Evolutionary conservation across 1,140 invertebrate species (phyloP), one percentile per base, ranked within the genome.

Genomic region (Nephotettix cincticeps): DNA sequence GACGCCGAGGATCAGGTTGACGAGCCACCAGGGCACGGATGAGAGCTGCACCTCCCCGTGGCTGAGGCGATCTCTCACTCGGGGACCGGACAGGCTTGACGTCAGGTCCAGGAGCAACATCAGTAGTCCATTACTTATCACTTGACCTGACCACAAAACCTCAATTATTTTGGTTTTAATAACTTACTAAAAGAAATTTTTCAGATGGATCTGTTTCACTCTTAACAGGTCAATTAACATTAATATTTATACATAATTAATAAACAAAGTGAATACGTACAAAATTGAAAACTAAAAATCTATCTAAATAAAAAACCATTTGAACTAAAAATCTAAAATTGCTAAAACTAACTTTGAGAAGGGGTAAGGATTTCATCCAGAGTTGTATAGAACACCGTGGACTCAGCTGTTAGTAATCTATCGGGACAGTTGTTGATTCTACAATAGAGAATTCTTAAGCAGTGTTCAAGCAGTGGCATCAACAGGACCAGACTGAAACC

Each of bases 351-450:
- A 61, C 56, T 13, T 14, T 25, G 21, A 27, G 56, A 2, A 3
- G 56, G 56, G 25, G 27, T 25, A 2, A 74, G 21, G 45, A 74
- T 74, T 66, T 74, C 72, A 51, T 71, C 70, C 30, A 74, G 45
- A 40, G 72, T 74, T 61, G 72, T 74, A 45, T 74, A 74, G 17
- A 74, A 51, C n/a, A 30, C 17, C 9, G 70, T 66, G 27, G 72
- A 71, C 65, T 74, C 70, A 61, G 72, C 72, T 19, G 72, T 74
- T 4, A 74, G 58, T 25, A 69, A 14, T 45, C 70, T 63, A n/a
- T 47, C 14, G 25, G 70, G 61, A 45, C 72, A 74, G 21, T 65
- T 32, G 43, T 74, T 74, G 19, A 65, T n/a, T 23, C 54, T 32
- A 21, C 72, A 74, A 30, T 63, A 74, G 1, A 71, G 13, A 6